Evolutionary conservation across 2,888 invertebrate species (phyloP).

Genomic region (Temnothorax rugatulus): DNA sequence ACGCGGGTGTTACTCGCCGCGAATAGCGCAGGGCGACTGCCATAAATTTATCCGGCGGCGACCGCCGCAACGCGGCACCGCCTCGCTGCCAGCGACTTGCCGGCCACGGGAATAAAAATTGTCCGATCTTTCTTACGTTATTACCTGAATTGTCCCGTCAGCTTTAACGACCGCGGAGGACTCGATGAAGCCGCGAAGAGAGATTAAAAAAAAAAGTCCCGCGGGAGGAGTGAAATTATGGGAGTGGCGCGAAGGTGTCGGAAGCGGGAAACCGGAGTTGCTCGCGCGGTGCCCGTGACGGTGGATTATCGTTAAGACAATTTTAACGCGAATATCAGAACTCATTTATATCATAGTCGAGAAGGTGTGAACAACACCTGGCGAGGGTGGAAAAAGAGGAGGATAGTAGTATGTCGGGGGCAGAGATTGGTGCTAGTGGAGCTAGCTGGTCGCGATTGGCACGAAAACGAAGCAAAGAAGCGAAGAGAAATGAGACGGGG

Average conservation of each 20-base stretch:
- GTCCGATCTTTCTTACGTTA: constrained; percentile 49
- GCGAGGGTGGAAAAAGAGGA: constrained; percentile 43
- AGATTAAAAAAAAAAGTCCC: constrained; percentile 61
- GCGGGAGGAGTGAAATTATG: constrained; percentile 22
- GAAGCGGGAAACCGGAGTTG: constrained; percentile 60
- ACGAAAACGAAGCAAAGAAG: constrained; percentile 53
- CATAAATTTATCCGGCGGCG: constrained; percentile 47
- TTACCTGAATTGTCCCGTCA: constrained; percentile 61
- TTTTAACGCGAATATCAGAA: constrained; percentile 78
- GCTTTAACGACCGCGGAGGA: constrained; percentile 64
- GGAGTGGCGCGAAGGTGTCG: constrained; percentile 9
- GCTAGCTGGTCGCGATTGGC: constrained; percentile 40
- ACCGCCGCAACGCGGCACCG: constrained; percentile 10
- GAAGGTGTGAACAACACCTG: constrained; percentile 51
- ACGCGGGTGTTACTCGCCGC: constrained; percentile 35
- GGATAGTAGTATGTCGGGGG: constrained; percentile 5
- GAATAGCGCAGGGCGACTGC: constrained; percentile 40
- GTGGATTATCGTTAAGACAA: constrained; percentile 81
- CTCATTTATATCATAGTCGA: constrained; percentile 73
- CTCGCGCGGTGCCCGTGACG: constrained; percentile 54
- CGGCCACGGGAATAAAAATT: constrained; percentile 53
- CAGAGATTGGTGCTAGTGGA: constrained; percentile 20
- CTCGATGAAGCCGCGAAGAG: constrained; percentile 37
- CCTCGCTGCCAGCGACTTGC: constrained; percentile 30
- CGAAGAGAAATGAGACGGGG: neutral